Conservation (phyloP, 64 coral and sea anemone species). For the Dendrophyllia cribrosa region DNA sequence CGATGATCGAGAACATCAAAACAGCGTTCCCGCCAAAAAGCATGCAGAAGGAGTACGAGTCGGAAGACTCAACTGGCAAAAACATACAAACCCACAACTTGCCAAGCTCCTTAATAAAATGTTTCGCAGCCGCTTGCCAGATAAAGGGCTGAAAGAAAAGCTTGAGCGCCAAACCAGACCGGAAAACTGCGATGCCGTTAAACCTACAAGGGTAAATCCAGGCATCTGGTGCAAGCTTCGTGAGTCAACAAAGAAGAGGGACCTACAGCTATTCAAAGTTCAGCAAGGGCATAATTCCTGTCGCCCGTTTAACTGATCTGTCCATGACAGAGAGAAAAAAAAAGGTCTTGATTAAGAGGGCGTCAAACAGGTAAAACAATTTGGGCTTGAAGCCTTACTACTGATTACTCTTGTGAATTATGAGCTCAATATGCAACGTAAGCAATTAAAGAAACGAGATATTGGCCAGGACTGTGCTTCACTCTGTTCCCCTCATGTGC, state of each 20-base stretch:
- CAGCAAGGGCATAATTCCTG: slow-evolving; percentile 46
- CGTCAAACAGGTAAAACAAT: slow-evolving; percentile 13
- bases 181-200: slow-evolving; percentile 22
- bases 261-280: slow-evolving; percentile 31
- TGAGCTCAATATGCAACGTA: slow-evolving; percentile 60
- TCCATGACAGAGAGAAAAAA: slow-evolving; percentile 17
- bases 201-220: slow-evolving; percentile 48
- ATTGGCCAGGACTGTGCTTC: slow-evolving; percentile 42
- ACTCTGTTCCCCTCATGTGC: slow-evolving; percentile 18
- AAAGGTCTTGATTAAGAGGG: not conserved
- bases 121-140: not conserved
- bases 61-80: not conserved
- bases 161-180: slow-evolving; percentile 32
- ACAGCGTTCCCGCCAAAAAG: no score
- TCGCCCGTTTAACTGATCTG: slow-evolving; percentile 27
- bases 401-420: slow-evolving; percentile 55
- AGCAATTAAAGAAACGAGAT: slow-evolving; percentile 43
- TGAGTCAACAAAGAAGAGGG: slow-evolving; percentile 28
- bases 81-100: slow-evolving; percentile 23
- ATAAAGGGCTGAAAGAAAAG: slow-evolving; percentile 58
- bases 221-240: slow-evolving; percentile 49
- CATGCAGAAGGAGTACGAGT: not conserved
- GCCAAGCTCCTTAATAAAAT: slow-evolving; percentile 48
- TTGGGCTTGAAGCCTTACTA: slow-evolving; percentile 40
- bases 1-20: no score